Evolutionary conservation across 2,888 invertebrate genomes (phyloP).

Genomic region (Rhamnusium bicolor): DNA sequence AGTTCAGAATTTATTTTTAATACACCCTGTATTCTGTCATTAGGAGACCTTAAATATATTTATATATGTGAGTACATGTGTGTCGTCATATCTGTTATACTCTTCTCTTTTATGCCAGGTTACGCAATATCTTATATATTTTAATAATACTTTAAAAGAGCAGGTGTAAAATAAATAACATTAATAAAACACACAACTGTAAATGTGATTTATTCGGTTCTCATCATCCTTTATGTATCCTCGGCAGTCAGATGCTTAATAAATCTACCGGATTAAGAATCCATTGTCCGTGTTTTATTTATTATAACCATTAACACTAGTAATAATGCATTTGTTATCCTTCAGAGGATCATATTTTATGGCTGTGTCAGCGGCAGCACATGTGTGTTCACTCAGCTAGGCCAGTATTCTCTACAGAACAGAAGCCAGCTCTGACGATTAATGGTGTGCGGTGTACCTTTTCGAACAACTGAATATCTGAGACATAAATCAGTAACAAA

Average conservation of each 20-base stretch:
- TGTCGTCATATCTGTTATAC: too few relatives aligned
- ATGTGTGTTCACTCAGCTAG: slow-evolving; percentile 62
- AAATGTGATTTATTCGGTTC: slow-evolving; percentile 65
- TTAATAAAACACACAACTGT: slow-evolving; percentile 56
- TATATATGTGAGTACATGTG: too few relatives aligned
- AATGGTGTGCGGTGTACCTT: slow-evolving; percentile 69
- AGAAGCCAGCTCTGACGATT: slow-evolving; percentile 67
- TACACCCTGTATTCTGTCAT: too few relatives aligned
- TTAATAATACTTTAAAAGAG: slow-evolving; percentile 19
- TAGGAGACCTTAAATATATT: too few relatives aligned
- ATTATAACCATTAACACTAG: slow-evolving; percentile 72
- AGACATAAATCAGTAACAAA: slow-evolving; percentile 69
- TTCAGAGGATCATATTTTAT: slow-evolving; percentile 70
- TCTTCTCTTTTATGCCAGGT: too few relatives aligned
- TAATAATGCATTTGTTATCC: slow-evolving; percentile 73
- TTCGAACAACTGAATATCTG: slow-evolving; percentile 68
- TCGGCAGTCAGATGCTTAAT: slow-evolving; percentile 65
- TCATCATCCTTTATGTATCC: slow-evolving; percentile 66
- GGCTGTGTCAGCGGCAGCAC: slow-evolving; percentile 68
- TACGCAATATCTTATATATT: background rate
- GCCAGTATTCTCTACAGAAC: slow-evolving; percentile 52
- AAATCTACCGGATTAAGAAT: slow-evolving; percentile 71
- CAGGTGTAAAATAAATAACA: slow-evolving; percentile 60
- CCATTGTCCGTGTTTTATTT: slow-evolving; percentile 71
- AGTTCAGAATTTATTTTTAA: too few relatives aligned